A percentile compares a stretch with the other conserved stretches of the same genome.
These are phyloP conservation scores for Thunnus albacares DNA, from an alignment of 2,797 vertebrate species.

Conservation along the genomic window DNA sequence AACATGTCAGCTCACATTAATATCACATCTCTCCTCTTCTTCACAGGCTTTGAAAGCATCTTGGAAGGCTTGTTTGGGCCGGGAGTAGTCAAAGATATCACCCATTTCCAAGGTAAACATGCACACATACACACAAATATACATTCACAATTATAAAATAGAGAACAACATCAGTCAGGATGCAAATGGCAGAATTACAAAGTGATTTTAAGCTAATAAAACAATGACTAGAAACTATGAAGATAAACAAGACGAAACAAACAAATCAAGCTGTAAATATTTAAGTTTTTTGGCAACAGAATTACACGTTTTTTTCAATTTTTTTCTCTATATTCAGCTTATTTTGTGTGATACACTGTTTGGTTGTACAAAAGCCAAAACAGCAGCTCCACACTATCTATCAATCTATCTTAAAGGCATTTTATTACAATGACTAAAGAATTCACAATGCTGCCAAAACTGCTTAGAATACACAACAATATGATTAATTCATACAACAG, in stretches of 20 bases:
- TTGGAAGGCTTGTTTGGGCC: slow-evolving; percentile 98
- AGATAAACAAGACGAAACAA: background rate
- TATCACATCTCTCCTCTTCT: slow-evolving; percentile 55
- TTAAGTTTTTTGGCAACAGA: background rate
- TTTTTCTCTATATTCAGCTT: no score
- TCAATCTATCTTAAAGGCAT: background rate
- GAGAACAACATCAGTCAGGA: background rate
- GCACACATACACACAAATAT: background rate
- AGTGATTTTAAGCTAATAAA: background rate
- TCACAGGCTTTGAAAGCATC: slow-evolving; percentile 98
- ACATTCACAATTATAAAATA: background rate
- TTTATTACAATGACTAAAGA: background rate
- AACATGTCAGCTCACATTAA: slow-evolving; percentile 29
- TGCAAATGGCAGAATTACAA: background rate
- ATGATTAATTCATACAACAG: slow-evolving; percentile 18
- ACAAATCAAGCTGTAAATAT: background rate
- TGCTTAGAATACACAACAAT: slow-evolving; percentile 19
- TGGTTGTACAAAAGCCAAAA: background rate
- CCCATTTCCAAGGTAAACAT: slow-evolving; percentile 93
- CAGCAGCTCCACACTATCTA: background rate
- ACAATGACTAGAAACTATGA: background rate
- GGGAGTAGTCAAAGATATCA: slow-evolving; percentile 96
- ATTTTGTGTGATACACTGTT: background rate
- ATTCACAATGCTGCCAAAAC: background rate
- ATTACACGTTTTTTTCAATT: background rate